Evolutionary conservation across 2,888 invertebrate species (phyloP), one percentile per base, ranked within the genome.

Genomic region (Drosophila ochracea): DNA sequence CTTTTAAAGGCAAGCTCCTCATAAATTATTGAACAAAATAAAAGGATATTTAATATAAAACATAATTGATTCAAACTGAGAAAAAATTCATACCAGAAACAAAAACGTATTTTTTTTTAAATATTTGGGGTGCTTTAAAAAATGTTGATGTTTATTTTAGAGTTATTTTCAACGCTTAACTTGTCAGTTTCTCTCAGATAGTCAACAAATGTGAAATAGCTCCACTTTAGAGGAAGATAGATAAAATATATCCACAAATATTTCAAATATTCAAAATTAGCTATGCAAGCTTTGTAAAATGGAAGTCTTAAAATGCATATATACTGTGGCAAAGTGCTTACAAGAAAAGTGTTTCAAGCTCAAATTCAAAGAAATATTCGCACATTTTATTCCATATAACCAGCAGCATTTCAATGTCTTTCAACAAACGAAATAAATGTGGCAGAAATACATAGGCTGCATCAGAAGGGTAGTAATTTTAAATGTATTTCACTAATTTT

Each of bases 371-470:
- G 10, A 9, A 21, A 21, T 66, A 30, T 21, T 19, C 25, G 41
- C 13, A 62, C n/a, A 53, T 49, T 52, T 74, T 55, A 31, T 57
- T 25, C 19, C 16, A 53, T 25, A 30, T 37, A 59, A 33, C 39
- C 35, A 57, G 68, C 58, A 74, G 35, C 33, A 68, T 68, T 60
- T 74, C 47, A 58, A 67, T 74, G 57, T 60, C 39, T 53, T 63
- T 61, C 11, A 28, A 37, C 59, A 64, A 60, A 35, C 11, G 19
- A 35, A 47, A 30, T 16, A 57, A 73, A 63, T 37, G 50, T 37
- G 35, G 35, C 21, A 57, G 9, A 3, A 33, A n/a, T 25, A 47
- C 16, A 28, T 37, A 57, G 43, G 50, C 19, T 47, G 13, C 21
- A 47, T 21, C 47, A 13, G 13, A 21, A 7, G 13, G 7, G 21